These are phyloP conservation scores for Deladenus siricidicola DNA, from an alignment of 2,888 invertebrate species.

Conservation along the genomic window DNA sequence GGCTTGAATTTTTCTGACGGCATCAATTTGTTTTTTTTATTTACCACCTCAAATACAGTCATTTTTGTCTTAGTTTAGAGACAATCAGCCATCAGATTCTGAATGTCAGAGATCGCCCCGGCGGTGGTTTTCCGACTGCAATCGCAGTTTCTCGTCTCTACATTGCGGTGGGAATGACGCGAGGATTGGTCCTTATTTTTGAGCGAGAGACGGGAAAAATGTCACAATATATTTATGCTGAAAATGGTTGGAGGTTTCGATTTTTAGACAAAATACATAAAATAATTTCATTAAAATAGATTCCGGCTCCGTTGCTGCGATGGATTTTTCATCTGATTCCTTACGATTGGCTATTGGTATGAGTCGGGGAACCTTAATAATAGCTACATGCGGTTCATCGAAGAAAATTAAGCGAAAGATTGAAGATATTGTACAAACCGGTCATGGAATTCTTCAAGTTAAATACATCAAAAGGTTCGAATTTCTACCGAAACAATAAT, in stretches of 20 bases:
- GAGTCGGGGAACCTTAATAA: constrained; percentile 21
- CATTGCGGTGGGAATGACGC: constrained; percentile 41
- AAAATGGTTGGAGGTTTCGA: constrained; percentile 22
- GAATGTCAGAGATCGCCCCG: constrained; percentile 22
- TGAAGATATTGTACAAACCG: constrained; percentile 71
- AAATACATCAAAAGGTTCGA: constrained; percentile 65
- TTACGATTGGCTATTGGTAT: constrained; percentile 17
- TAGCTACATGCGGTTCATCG: constrained; percentile 22
- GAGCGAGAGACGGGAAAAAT: constrained; percentile 27
- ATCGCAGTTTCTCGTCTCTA: constrained; percentile 28
- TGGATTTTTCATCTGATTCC: constrained; percentile 21
- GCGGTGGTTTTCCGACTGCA: constrained; percentile 28
- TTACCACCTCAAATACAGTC: not conserved
- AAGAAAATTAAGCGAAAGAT: constrained; percentile 24
- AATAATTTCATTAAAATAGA: no score
- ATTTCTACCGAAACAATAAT: not conserved
- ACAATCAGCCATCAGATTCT: constrained; percentile 38
- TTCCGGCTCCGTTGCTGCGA: constrained; percentile 20
- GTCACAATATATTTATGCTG: constrained; percentile 32
- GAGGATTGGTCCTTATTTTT: constrained; percentile 39
- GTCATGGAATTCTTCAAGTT: constrained; percentile 71
- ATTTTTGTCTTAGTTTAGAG: constrained; percentile 21
- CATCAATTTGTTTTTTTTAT: not conserved
- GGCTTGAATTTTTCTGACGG: not conserved
- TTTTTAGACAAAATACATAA: not conserved